These are phyloP conservation scores for Epistrophe grossulariae DNA, from an alignment of 2,888 invertebrate genomes.

Conservation along the genomic window DNA sequence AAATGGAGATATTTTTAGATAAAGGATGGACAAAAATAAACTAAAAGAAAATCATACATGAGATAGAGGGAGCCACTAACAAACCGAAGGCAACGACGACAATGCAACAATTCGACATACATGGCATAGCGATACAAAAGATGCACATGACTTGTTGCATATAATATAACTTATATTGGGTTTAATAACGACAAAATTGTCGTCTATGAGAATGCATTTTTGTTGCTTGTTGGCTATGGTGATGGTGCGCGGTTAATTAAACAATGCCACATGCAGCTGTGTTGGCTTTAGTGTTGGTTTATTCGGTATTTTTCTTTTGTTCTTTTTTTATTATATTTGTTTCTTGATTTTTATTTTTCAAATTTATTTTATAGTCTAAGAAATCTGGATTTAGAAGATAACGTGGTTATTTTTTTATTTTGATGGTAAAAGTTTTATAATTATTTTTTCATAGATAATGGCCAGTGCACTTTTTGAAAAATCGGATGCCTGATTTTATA, in stretches of 20 bases:
- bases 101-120: not conserved
- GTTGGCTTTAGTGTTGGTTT: slow-evolving; percentile 36
- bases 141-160: slow-evolving; percentile 69
- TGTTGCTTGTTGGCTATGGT: not conserved
- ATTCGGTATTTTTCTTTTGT: slow-evolving; percentile 27
- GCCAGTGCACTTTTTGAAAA: no score
- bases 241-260: slow-evolving; percentile 68
- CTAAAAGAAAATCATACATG: slow-evolving; percentile 24
- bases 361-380: not conserved
- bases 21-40: slow-evolving; percentile 38
- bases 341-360: not conserved
- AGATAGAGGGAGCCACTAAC: slow-evolving; percentile 20
- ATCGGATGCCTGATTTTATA: no score
- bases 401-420: no score
- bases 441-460: no score
- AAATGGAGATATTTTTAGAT: slow-evolving; percentile 61
- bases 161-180: slow-evolving; percentile 44
- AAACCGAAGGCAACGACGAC: not conserved
- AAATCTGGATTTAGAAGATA: not conserved
- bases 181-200: slow-evolving; percentile 45
- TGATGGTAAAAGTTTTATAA: no score
- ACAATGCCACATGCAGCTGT: slow-evolving; percentile 63
- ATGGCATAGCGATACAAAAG: slow-evolving; percentile 18
- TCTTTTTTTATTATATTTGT: not conserved
- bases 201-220: slow-evolving; percentile 4